phyloP scores from a whole-genome alignment of 2,113 vertebrate species.

The Myotis lucifugus region DNA sequence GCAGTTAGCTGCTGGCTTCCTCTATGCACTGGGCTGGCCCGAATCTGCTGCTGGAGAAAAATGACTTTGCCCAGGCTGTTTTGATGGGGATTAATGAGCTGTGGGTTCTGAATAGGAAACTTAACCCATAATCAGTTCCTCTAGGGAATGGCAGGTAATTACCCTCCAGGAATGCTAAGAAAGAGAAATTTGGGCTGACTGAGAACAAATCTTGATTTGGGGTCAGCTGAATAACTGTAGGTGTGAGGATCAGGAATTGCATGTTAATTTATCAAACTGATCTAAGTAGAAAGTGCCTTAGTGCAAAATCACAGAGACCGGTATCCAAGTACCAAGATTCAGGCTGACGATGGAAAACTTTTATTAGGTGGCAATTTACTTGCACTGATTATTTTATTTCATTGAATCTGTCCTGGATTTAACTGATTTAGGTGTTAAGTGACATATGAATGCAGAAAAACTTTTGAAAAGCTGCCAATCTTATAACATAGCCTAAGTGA shows the following conservation, averaged over 20 bases:
- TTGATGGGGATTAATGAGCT: not conserved
- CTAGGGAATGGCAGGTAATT: not conserved
- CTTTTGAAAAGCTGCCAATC: not conserved
- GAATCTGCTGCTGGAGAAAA: not conserved
- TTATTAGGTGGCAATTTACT: not conserved
- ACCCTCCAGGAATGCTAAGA: not conserved
- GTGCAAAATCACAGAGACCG: not conserved
- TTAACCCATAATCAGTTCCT: slow-evolving; percentile 27
- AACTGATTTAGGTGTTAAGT: not conserved
- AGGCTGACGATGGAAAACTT: not conserved
- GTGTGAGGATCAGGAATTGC: not conserved
- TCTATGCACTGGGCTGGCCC: too few species aligned
- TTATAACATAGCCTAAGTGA: not conserved
- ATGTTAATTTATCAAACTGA: not conserved
- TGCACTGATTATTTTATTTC: not conserved
- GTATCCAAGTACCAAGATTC: not conserved
- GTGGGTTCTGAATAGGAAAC: not conserved
- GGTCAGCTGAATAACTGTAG: not conserved
- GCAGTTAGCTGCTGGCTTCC: not conserved
- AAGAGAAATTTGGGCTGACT: not conserved
- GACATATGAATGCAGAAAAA: not conserved
- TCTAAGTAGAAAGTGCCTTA: not conserved
- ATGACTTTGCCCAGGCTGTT: not conserved
- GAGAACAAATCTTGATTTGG: slow-evolving; percentile 11
- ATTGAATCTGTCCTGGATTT: not conserved